Percentiles rank a stretch among this genome's conserved stretches.
phyloP scores from a whole-genome alignment of 53 echinoderm and acorn worm species.

The Arbacia lixula region DNA sequence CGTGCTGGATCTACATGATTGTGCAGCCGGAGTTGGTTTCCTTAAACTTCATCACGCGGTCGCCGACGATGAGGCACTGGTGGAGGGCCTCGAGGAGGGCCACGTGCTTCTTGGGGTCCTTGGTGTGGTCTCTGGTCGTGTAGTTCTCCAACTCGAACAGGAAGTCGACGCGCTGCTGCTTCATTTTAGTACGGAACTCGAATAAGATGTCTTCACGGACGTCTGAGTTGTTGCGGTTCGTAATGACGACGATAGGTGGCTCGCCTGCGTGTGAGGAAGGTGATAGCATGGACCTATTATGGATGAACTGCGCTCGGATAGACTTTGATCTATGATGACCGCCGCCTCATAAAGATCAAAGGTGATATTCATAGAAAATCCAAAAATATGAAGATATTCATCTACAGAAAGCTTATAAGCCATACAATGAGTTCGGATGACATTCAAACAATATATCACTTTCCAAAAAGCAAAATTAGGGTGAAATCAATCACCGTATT shows the following conservation, averaged over 20 bases:
- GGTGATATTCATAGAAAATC: too few relatives aligned
- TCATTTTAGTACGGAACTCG: background rate
- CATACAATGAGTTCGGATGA: too few relatives aligned
- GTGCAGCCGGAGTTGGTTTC: background rate
- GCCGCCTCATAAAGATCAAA: too few relatives aligned
- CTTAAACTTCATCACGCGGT: background rate
- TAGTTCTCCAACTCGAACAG: conserved; percentile 24
- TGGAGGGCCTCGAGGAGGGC: background rate
- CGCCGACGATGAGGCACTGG: conserved; percentile 5
- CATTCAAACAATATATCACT: too few relatives aligned
- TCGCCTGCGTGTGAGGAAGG: background rate
- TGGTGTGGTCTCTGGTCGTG: background rate
- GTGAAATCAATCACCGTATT: too few relatives aligned
- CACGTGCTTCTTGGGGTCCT: conserved; percentile 1
- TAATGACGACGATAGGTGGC: conserved; percentile 17
- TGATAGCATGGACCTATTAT: too few relatives aligned
- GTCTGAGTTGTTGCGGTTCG: background rate
- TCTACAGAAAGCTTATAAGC: too few relatives aligned
- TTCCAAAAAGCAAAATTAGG: too few relatives aligned
- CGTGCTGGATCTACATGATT: too few relatives aligned
- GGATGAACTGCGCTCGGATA: too few relatives aligned
- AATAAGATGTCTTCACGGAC: background rate
- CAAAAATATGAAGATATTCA: too few relatives aligned
- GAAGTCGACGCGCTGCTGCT: background rate
- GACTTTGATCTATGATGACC: too few relatives aligned